Percentiles rank a stretch among this genome's conserved stretches.
Conservation (phyloP, 2,797 vertebrate genomes). For the Nannoperca obscura region DNA sequence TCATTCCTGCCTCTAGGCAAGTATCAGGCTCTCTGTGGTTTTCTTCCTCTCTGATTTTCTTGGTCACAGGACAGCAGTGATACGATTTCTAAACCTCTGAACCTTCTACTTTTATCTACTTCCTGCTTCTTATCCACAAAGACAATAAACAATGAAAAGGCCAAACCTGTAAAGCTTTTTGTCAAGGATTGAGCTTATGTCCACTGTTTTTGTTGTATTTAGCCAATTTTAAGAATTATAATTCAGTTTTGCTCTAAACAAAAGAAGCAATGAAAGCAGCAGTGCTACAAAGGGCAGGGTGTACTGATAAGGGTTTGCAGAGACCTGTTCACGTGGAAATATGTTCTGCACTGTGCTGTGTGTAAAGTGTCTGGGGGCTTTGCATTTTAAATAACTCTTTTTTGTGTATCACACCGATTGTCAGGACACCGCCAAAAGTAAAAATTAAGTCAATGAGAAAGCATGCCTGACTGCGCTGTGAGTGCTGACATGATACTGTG, state of each 20-base stretch:
- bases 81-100: slow-evolving; percentile 22
- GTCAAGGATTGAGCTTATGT: slow-evolving; percentile 13
- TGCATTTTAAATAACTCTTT: slow-evolving; percentile 25
- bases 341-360: slow-evolving; percentile 22
- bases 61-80: slow-evolving; percentile 23
- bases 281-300: slow-evolving; percentile 20
- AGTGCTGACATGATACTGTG: slow-evolving; percentile 41
- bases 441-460: slow-evolving; percentile 14
- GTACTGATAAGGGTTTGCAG: slow-evolving; percentile 23
- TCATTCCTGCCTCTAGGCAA: slow-evolving; percentile 25
- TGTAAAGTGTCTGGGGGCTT: slow-evolving; percentile 9
- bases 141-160: slow-evolving; percentile 19
- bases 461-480: background rate
- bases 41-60: background rate
- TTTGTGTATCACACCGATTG: slow-evolving; percentile 8
- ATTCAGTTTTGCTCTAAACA: slow-evolving; percentile 26
- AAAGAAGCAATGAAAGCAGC: slow-evolving; percentile 26
- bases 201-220: background rate
- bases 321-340: slow-evolving; percentile 18
- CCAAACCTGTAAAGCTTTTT: slow-evolving; percentile 7
- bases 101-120: slow-evolving; percentile 2
- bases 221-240: slow-evolving; percentile 8
- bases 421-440: slow-evolving; percentile 8
- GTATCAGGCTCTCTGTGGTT: slow-evolving; percentile 20
- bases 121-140: slow-evolving; percentile 13